These are phyloP conservation scores for Ibidorhyncha struthersii DNA, from an alignment of 2,113 vertebrate genomes.

Conservation along the genomic window DNA sequence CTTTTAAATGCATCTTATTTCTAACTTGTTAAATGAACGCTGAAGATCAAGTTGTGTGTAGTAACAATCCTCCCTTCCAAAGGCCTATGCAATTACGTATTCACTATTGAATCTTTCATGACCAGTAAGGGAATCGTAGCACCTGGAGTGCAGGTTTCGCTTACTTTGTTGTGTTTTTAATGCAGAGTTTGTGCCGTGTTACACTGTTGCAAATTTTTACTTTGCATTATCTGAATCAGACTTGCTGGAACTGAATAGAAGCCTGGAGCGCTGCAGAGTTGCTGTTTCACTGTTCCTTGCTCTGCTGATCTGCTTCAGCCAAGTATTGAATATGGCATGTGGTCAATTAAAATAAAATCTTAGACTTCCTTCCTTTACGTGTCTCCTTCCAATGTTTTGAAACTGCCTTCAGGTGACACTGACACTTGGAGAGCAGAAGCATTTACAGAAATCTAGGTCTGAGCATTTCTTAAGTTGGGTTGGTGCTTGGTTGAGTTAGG, in stretches of 20 bases:
- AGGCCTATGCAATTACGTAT: not conserved
- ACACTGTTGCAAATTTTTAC: not conserved
- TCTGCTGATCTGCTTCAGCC: not conserved
- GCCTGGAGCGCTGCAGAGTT: not conserved
- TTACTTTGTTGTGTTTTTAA: not conserved
- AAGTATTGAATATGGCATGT: not conserved
- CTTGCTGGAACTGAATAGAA: not conserved
- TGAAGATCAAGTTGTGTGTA: not conserved
- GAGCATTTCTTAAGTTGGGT: not conserved
- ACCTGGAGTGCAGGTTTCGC: not conserved
- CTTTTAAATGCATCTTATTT: not conserved
- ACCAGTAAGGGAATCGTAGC: not conserved
- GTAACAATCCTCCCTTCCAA: not conserved
- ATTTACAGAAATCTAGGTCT: not conserved
- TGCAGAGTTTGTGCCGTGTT: accelerated
- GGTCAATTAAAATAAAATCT: not conserved
- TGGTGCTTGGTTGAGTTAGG: not conserved
- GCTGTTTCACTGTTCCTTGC: not conserved
- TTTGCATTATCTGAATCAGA: not conserved
- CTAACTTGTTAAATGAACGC: not conserved
- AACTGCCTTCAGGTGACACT: not conserved
- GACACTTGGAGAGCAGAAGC: not conserved
- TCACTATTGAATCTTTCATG: constrained; percentile 20
- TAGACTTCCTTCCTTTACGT: not conserved
- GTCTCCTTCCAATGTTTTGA: not conserved